A percentile compares a stretch with the other conserved stretches of the same genome.
Conservation (phyloP, 1,140 invertebrate genomes). For the Cryptotermes secundus region DNA sequence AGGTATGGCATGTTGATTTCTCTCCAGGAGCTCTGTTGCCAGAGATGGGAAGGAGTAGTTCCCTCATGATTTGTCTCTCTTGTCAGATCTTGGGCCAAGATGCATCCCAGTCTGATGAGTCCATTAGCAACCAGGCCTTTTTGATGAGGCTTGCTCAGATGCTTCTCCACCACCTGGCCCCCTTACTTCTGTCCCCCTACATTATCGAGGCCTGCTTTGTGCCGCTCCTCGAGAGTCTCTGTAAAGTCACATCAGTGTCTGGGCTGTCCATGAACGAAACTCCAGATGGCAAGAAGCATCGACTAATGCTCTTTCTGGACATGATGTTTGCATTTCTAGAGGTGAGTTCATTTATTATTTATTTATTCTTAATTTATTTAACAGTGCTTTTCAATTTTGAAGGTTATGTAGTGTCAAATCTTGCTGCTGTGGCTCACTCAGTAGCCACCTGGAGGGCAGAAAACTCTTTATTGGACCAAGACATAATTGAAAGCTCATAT, state of each 20-base stretch:
- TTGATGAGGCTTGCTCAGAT: conserved; percentile 41
- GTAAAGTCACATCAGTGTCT: conserved; percentile 21
- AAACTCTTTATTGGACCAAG: no score
- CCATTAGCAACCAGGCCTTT: conserved; percentile 30
- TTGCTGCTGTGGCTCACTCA: no score
- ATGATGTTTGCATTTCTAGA: conserved; percentile 68
- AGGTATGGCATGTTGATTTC: background rate
- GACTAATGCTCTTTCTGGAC: conserved; percentile 55
- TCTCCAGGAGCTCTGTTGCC: background rate
- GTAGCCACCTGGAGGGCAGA: no score
- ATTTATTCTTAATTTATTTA: no score
- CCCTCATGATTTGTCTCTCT: conserved; percentile 15
- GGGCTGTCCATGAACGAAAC: conserved; percentile 28
- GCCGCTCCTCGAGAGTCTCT: conserved; percentile 50
- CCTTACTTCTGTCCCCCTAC: conserved; percentile 55
- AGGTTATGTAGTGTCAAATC: no score
- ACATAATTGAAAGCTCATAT: no score
- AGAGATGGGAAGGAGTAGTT: background rate
- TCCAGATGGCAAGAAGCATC: conserved; percentile 33
- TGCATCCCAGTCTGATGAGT: conserved; percentile 19
- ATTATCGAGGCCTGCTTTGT: conserved; percentile 58
- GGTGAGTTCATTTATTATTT: conserved; percentile 39
- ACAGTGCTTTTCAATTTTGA: no score
- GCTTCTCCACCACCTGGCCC: conserved; percentile 57
- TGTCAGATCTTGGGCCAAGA: conserved; percentile 7